Evolutionary conservation across 2,888 invertebrate genomes (phyloP).

Genomic region (Muscina levida): DNA sequence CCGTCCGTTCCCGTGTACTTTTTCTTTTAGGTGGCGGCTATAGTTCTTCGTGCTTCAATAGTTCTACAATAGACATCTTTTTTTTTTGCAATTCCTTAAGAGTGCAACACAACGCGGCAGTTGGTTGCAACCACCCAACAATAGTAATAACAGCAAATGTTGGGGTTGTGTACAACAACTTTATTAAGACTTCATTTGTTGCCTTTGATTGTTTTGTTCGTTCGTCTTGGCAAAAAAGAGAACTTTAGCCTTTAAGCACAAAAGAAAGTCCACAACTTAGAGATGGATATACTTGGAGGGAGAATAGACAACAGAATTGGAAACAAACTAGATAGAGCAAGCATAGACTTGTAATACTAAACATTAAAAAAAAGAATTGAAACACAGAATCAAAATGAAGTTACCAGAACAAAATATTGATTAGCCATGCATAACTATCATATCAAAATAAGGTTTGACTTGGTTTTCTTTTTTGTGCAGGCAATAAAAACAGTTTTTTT

Average conservation of each 20-base stretch:
- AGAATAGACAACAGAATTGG: slow-evolving; percentile 47
- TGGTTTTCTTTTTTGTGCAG: slow-evolving; percentile 23
- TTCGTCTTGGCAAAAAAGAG: slow-evolving; percentile 23
- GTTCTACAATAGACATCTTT: slow-evolving; percentile 35
- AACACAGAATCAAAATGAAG: neutral
- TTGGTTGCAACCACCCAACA: neutral
- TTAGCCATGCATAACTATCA: slow-evolving; percentile 60
- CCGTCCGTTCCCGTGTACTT: neutral
- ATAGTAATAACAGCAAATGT: neutral
- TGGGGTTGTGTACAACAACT: slow-evolving; percentile 57
- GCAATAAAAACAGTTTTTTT: slow-evolving; percentile 48
- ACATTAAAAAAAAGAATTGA: slow-evolving; percentile 4
- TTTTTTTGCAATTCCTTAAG: slow-evolving; percentile 8
- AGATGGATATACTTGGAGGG: neutral
- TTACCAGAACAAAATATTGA: slow-evolving; percentile 44
- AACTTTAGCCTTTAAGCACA: slow-evolving; percentile 59
- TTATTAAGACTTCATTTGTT: slow-evolving; percentile 61
- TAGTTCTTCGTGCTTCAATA: slow-evolving; percentile 56
- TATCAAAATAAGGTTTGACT: slow-evolving; percentile 11
- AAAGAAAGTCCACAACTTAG: slow-evolving; percentile 56
- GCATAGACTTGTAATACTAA: no score
- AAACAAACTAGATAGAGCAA: no score
- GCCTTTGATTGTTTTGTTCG: slow-evolving; percentile 25
- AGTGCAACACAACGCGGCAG: neutral
- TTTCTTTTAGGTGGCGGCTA: slow-evolving; percentile 46